Percentiles rank a stretch among this genome's conserved stretches.
These are phyloP conservation scores for Emydocephalus ijimae DNA, from an alignment of 2,113 vertebrate genomes.

Conservation along the genomic window DNA sequence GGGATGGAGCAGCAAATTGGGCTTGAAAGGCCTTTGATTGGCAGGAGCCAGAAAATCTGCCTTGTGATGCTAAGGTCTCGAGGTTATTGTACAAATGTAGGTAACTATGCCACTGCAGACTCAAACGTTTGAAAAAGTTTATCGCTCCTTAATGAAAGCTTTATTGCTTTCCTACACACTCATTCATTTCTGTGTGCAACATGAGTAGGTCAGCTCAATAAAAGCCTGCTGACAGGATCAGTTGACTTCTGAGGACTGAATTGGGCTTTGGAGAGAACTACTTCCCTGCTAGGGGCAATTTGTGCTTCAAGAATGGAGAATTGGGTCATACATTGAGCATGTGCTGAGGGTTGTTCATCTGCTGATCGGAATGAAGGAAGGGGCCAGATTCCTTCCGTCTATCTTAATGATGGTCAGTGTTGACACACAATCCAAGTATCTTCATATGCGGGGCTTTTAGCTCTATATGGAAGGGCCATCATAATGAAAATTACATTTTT, in stretches of 20 bases:
- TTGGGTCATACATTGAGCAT: not conserved
- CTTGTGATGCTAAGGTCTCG: not conserved
- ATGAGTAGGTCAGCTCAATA: not conserved
- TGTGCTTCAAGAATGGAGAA: not conserved
- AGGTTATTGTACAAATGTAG: not conserved
- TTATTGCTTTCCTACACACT: not conserved
- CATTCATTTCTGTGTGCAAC: not conserved
- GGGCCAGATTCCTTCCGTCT: not conserved
- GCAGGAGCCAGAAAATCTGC: not conserved
- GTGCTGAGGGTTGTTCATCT: accelerated
- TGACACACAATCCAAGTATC: not conserved
- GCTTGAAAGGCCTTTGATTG: not conserved
- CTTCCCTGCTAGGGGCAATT: not conserved
- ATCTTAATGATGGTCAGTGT: not conserved
- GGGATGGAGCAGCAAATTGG: not conserved
- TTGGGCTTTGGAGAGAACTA: not conserved
- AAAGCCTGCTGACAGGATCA: conserved; percentile 27
- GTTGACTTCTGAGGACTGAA: conserved; percentile 14
- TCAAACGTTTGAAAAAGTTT: not conserved
- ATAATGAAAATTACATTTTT: not conserved
- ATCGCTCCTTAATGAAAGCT: not conserved
- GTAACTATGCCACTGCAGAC: not conserved
- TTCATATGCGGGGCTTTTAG: not conserved
- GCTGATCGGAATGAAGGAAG: not conserved
- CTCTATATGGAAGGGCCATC: not conserved